phyloP scores from a whole-genome alignment of 2,797 vertebrate genomes.

The Eidolon dupreanum region DNA sequence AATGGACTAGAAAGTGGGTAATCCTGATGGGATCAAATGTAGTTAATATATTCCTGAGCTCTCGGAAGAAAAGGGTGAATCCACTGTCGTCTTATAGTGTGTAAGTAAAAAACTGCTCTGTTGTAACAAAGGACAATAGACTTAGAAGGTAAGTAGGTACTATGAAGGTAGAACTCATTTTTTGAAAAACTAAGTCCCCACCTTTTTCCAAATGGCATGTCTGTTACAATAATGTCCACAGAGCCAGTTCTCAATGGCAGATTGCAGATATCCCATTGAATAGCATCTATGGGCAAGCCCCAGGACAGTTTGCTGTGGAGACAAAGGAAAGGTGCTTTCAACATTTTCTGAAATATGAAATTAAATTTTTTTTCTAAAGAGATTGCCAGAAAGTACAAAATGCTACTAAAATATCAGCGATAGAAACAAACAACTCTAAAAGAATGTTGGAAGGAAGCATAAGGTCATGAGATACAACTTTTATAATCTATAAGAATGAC shows the following conservation, averaged over 20 bases:
- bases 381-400: not conserved
- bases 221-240: constrained; percentile 94
- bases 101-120: not conserved
- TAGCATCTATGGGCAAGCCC: constrained; percentile 92
- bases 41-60: not conserved
- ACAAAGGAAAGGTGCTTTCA: constrained; percentile 64
- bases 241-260: constrained; percentile 93
- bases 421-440: no score
- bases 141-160: not conserved
- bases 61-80: constrained; percentile 16
- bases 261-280: constrained; percentile 94
- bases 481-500: not conserved
- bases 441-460: not conserved
- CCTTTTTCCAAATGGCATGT: constrained; percentile 99
- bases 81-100: not conserved
- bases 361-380: not conserved
- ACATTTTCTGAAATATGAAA: not conserved
- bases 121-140: not conserved
- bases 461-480: not conserved
- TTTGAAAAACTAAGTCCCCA: constrained; percentile 69
- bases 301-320: constrained; percentile 76
- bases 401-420: not conserved
- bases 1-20: not conserved
- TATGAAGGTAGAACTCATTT: not conserved
- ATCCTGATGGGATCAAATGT: not conserved